A percentile compares a stretch with the other conserved stretches of the same genome.
phyloP scores from a whole-genome alignment of 2,113 vertebrate genomes.

The Candoia aspera region DNA sequence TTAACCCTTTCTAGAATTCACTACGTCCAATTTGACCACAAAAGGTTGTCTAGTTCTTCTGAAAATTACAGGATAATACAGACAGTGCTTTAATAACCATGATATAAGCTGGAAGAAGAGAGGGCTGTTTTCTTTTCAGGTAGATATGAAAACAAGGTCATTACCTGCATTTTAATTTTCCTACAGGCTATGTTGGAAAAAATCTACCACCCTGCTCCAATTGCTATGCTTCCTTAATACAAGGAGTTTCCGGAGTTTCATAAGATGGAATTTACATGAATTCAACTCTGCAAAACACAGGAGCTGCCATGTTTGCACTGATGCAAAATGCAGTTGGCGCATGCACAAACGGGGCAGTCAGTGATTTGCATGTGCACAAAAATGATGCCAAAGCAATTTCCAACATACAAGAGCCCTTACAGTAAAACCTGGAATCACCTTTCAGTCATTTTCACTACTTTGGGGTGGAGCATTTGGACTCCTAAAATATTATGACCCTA shows the following conservation, averaged over 20 bases:
- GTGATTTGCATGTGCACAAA: not conserved
- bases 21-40: not conserved
- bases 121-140: not conserved
- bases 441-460: not conserved
- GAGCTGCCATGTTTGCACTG: not conserved
- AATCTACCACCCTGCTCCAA: no score
- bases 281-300: not conserved
- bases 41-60: not conserved
- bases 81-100: not conserved
- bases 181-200: no score
- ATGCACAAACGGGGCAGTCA: not conserved
- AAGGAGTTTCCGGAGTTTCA: not conserved
- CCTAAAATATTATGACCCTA: not conserved
- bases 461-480: not conserved
- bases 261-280: not conserved
- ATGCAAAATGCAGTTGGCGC: not conserved
- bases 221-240: not conserved
- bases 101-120: not conserved
- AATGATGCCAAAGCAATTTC: not conserved
- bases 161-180: no score
- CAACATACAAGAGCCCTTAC: not conserved
- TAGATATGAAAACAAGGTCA: not conserved
- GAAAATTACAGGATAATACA: not conserved
- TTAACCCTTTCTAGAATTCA: not conserved
- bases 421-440: not conserved